Percentiles rank a stretch among this genome's conserved stretches.
Conservation (phyloP, 2,888 invertebrate species). For the Drosophila borealis region DNA sequence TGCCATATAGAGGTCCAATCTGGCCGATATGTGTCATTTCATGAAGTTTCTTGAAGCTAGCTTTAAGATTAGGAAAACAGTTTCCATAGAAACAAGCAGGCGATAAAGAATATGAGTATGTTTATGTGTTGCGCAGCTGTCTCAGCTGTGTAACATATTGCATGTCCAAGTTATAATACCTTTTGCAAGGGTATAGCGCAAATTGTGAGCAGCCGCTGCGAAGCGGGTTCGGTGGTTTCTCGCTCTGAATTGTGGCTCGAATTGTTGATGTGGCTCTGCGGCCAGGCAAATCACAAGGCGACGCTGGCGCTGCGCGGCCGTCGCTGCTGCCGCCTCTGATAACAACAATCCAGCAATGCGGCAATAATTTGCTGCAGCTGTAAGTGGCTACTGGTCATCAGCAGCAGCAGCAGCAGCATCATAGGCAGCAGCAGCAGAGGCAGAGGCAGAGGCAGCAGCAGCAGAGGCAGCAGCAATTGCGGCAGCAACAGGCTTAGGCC, state of each 20-base stretch:
- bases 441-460: conserved; percentile 61
- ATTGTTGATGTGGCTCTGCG: conserved; percentile 49
- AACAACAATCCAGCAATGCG: conserved; percentile 69
- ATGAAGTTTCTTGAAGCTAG: no score
- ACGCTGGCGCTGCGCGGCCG: conserved; percentile 25
- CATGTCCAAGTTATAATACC: no score
- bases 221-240: conserved; percentile 39
- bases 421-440: conserved; percentile 8
- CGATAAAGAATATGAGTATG: no score
- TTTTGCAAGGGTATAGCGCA: neutral
- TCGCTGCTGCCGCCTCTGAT: conserved; percentile 61
- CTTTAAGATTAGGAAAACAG: no score
- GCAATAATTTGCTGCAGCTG: conserved; percentile 65
- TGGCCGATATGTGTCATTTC: no score
- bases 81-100: no score
- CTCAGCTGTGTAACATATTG: no score
- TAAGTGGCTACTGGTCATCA: conserved; percentile 83
- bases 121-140: no score
- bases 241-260: conserved; percentile 41
- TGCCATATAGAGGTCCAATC: no score
- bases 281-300: conserved; percentile 69
- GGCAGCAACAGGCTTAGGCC: conserved; percentile 70
- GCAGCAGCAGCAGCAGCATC: conserved; percentile 45
- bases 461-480: conserved; percentile 10
- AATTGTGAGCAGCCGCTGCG: conserved; percentile 55